Evolutionary conservation across 2,797 vertebrate genomes (phyloP).

Genomic region (Sebastes minor): DNA sequence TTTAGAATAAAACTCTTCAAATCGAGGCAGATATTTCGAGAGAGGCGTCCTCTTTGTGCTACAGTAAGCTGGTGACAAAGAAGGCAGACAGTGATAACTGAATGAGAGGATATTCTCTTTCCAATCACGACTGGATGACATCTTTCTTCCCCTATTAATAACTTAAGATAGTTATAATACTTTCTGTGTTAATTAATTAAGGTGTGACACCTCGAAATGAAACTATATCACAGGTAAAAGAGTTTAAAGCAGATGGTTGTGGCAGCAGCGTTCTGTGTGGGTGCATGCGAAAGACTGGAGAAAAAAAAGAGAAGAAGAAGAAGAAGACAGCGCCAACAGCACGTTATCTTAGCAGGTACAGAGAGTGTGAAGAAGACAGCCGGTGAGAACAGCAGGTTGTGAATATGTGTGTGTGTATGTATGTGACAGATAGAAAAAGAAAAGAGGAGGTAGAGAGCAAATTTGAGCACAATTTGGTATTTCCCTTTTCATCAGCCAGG

Average conservation of each 20-base stretch:
- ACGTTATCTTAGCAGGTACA: constrained; percentile 37
- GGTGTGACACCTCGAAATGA: not conserved
- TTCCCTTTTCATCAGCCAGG: constrained; percentile 50
- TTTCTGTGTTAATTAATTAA: not conserved
- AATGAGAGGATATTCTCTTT: not conserved
- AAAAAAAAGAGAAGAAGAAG: not conserved
- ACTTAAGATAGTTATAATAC: not conserved
- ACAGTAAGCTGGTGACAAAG: not conserved
- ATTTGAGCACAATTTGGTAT: not conserved
- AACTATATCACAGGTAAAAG: constrained; percentile 3
- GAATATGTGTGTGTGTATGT: not conserved
- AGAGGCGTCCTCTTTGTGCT: not conserved
- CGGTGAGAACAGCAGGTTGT: constrained; percentile 47
- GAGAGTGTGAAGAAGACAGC: constrained; percentile 45
- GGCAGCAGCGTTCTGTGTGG: not conserved
- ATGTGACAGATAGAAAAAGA: not conserved
- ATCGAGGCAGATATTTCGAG: not conserved
- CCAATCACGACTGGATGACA: not conserved
- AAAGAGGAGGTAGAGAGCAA: not conserved
- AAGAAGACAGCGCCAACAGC: not conserved
- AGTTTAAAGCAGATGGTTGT: constrained; percentile 22
- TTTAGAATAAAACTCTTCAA: not conserved
- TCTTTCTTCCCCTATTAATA: not conserved
- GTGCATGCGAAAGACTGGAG: not conserved
- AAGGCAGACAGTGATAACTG: not conserved